Conservation (phyloP, 1,140 invertebrate genomes). For the Drosophila littoralis region DNA sequence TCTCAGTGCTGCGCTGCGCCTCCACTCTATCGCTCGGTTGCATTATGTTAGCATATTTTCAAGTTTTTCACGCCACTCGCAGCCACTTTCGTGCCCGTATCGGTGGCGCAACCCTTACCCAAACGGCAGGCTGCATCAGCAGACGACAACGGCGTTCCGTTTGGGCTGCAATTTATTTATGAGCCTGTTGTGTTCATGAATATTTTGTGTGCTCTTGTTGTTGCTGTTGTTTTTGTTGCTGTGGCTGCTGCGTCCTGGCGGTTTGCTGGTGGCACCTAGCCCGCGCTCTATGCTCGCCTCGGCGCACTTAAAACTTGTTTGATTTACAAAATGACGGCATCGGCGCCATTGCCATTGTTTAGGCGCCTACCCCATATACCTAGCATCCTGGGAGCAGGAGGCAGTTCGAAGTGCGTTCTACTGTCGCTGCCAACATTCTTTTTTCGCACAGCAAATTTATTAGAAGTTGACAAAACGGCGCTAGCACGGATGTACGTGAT, state of each 20-base stretch:
- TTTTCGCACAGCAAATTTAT: constrained; percentile 43
- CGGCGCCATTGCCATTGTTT: constrained; percentile 44
- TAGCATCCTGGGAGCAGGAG: constrained; percentile 12
- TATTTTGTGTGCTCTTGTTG: constrained; percentile 46
- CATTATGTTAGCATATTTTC: constrained; percentile 69
- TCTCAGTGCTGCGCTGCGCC: not conserved
- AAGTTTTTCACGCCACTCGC: constrained; percentile 57
- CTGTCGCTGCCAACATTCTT: constrained; percentile 37
- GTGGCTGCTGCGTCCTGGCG: constrained; percentile 20
- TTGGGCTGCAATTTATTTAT: constrained; percentile 68
- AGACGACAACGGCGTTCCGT: constrained; percentile 38
- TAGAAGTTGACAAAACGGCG: constrained; percentile 56
- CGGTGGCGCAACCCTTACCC: constrained; percentile 9
- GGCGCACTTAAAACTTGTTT: constrained; percentile 57
- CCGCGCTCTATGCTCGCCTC: constrained; percentile 36
- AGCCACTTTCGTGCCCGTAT: constrained; percentile 55
- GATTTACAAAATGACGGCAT: constrained; percentile 59
- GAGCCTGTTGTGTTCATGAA: constrained; percentile 68
- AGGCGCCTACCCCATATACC: constrained; percentile 6
- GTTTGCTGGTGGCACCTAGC: constrained; percentile 35
- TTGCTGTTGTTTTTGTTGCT: too few relatives aligned
- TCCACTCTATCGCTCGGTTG: constrained; percentile 28
- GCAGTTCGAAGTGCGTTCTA: constrained; percentile 43
- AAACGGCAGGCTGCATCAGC: constrained; percentile 37
- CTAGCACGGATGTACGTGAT: constrained; percentile 38